Evolutionary conservation across 1,140 invertebrate genomes (phyloP).

Genomic region (Listronotus bonariensis): DNA sequence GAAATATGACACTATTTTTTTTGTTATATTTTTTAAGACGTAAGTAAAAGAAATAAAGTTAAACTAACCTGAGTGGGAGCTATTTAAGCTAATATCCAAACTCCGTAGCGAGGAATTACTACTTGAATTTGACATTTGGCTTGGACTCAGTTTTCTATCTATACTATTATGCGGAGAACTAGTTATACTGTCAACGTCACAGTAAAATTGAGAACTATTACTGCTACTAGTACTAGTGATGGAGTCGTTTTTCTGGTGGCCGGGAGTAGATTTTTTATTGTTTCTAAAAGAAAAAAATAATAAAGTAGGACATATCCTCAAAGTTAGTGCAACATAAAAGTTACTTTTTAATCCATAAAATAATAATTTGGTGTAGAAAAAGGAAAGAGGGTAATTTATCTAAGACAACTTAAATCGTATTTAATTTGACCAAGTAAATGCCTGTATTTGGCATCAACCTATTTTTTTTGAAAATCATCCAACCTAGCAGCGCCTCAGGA

Average conservation of each 20-base stretch:
- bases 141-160: conserved; percentile 72
- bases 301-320: background rate
- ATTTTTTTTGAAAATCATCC: no score
- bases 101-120: conserved; percentile 79
- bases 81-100: conserved; percentile 72
- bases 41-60: no score
- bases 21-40: no score
- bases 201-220: conserved; percentile 84
- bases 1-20: no score
- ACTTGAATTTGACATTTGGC: conserved; percentile 75
- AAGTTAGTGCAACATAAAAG: no score
- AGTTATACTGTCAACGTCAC: conserved; percentile 70
- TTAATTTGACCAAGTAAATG: no score
- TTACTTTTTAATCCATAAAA: no score
- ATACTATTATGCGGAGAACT: conserved; percentile 79
- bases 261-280: conserved; percentile 58
- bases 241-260: conserved; percentile 88
- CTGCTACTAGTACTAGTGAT: conserved; percentile 87
- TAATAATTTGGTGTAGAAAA: no score
- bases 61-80: conserved; percentile 50
- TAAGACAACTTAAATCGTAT: no score
- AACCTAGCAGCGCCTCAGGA: no score
- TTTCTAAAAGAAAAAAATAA: conserved; percentile 31
- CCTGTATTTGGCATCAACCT: no score
- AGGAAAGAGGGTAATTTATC: no score